Evolutionary conservation across 2,888 invertebrate genomes (phyloP).

Genomic region (Gandaritis pyraliata): DNA sequence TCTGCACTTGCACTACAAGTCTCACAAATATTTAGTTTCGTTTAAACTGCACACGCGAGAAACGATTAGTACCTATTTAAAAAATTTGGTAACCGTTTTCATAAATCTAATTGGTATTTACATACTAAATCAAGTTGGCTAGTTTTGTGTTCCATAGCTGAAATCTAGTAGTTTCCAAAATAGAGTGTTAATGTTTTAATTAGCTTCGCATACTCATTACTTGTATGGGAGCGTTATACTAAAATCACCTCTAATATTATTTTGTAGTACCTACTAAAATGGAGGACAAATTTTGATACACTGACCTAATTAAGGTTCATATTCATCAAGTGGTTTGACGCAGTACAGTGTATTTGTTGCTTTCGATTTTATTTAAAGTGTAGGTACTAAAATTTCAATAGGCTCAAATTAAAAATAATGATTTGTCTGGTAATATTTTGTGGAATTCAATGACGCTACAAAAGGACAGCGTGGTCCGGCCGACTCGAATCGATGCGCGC

Average conservation of each 20-base stretch:
- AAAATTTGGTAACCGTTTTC: constrained; percentile 7
- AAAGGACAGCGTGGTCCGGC: constrained; percentile 66
- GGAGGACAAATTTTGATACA: constrained; percentile 32
- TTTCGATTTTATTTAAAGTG: constrained; percentile 52
- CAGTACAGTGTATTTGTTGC: constrained; percentile 47
- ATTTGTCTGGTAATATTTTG: constrained; percentile 65
- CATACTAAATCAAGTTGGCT: constrained; percentile 25
- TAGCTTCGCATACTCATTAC: constrained; percentile 31
- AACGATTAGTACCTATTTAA: not conserved
- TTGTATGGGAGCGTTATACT: constrained; percentile 23
- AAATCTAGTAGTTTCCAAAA: constrained; percentile 27
- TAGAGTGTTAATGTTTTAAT: constrained; percentile 33
- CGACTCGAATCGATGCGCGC: constrained; percentile 70
- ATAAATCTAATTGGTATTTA: constrained; percentile 10
- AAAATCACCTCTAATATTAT: constrained; percentile 27
- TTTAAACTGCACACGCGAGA: not conserved
- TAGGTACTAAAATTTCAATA: constrained; percentile 50
- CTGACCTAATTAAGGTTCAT: constrained; percentile 37
- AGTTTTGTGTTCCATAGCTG: constrained; percentile 17
- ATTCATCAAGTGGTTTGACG: constrained; percentile 36
- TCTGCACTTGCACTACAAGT: not conserved
- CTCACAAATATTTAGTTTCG: constrained; percentile 10
- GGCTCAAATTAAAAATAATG: constrained; percentile 69
- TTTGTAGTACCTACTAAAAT: constrained; percentile 34
- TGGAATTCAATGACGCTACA: constrained; percentile 69